Percentiles rank a stretch among this genome's conserved stretches.
These are phyloP conservation scores for Carposina sasakii DNA, from an alignment of 1,140 invertebrate genomes.

Conservation along the genomic window DNA sequence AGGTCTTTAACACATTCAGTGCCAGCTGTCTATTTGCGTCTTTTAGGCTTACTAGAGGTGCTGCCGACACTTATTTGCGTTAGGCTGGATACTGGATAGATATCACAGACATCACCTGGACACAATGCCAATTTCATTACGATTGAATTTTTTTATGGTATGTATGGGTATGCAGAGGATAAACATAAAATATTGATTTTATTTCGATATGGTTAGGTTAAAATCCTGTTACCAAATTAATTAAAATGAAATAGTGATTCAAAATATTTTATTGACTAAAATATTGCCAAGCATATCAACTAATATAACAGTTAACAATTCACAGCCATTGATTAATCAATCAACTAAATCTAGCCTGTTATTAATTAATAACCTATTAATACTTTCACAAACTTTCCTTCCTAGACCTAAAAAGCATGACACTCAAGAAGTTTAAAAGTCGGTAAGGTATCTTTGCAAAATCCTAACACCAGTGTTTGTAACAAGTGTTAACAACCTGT, in stretches of 20 bases:
- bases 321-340: conserved; percentile 63
- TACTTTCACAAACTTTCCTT: conserved; percentile 28
- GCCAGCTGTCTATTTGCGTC: too few relatives aligned
- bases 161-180: too few relatives aligned
- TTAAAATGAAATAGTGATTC: conserved; percentile 2
- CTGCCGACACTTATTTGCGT: too few relatives aligned
- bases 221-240: not conserved
- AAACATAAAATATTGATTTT: too few relatives aligned
- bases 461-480: not conserved
- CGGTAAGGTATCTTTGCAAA: not conserved
- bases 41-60: too few relatives aligned
- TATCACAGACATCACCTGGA: too few relatives aligned
- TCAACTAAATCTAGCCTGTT: conserved; percentile 38
- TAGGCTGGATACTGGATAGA: too few relatives aligned
- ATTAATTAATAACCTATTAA: conserved; percentile 4
- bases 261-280: conserved; percentile 43
- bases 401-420: not conserved
- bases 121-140: too few relatives aligned
- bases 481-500: not conserved
- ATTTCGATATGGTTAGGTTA: too few relatives aligned
- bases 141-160: too few relatives aligned
- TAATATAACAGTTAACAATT: conserved; percentile 67
- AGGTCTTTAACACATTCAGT: too few relatives aligned
- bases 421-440: not conserved
- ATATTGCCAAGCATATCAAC: conserved; percentile 62